These are phyloP conservation scores for Vulpes vulpes DNA, from an alignment of 2,113 vertebrate genomes.

Conservation along the genomic window DNA sequence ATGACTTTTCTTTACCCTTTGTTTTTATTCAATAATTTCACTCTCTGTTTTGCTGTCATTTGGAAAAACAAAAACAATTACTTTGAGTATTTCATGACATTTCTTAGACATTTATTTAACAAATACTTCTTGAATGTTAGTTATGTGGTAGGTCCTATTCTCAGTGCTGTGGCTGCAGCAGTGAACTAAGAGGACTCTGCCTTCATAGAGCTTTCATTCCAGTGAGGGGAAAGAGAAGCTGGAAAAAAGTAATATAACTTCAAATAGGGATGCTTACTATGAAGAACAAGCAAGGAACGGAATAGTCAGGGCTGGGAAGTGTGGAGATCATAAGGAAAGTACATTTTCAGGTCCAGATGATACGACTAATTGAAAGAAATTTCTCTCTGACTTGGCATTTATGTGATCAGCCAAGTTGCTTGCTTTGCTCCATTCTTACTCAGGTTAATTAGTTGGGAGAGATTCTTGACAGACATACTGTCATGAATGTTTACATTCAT, in stretches of 20 bases:
- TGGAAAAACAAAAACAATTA: not conserved
- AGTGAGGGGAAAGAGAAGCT: not conserved
- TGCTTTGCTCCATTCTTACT: not conserved
- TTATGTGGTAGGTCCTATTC: not conserved
- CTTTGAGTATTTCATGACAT: not conserved
- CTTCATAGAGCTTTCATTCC: not conserved
- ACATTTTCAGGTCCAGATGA: not conserved
- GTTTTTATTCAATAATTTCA: not conserved
- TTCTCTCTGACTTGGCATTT: not conserved
- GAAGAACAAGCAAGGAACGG: not conserved
- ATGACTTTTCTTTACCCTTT: not conserved
- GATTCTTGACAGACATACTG: not conserved
- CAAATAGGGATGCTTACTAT: not conserved
- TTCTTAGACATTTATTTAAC: not conserved
- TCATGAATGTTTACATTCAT: not conserved
- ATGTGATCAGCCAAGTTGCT: not conserved
- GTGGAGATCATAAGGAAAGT: not conserved
- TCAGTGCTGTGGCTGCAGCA: not conserved
- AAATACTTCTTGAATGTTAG: not conserved
- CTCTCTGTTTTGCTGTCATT: not conserved
- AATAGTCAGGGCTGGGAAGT: not conserved
- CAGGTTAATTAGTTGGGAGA: constrained; percentile 1
- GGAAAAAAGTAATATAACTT: not conserved
- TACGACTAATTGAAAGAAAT: not conserved
- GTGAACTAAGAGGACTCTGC: not conserved